Evolutionary conservation across 2,113 vertebrate species (phyloP), one percentile per base, ranked within the genome.

Genomic region (Hippolais icterina): DNA sequence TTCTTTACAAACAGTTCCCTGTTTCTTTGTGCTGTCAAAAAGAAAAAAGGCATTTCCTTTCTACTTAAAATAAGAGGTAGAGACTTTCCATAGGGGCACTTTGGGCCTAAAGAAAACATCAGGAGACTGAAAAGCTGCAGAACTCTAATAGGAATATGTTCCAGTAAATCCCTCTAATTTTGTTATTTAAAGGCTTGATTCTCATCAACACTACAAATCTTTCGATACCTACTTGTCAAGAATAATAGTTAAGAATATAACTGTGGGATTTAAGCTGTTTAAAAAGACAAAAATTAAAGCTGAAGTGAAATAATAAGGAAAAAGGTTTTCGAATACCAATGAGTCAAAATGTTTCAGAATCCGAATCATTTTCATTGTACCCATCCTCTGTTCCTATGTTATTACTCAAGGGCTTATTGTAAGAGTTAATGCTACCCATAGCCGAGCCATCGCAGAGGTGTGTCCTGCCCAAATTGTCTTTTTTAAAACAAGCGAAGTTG

Each of bases 341-440:
- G 94, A 96, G 96, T 99, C 98, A 99, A 98, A 99, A 99, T 4
- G 99, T 99, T 97, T 99, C 99, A 0, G 99, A 99, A 97, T 99
- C 99, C 0, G 99, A 99, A 97, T 99, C 99, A 35, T 99, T 99
- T 96, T 99, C 99, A n/a, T 98, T 99, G 94, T 98, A 98, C 96
- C 98, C 98, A 56, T 98, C 98, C 97, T 99, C 98, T 22, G 98
- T 96, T 82, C 89, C 97, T 91, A 91, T 1, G 78, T 94, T 95
- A 82, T 97, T 97, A 97, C 94, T 98, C 95, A 98, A 54, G 72
- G 97, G 94, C 96, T 98, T 97, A 96, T 96, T 96, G 80, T 97
- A 97, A 39, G 98, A 97, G 93, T 97, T 97, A 95, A 95, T 98
- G 95, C 98, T 98, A 68, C 98, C 98, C 76, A 98, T 94, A 78